phyloP scores from a whole-genome alignment of 2,888 invertebrate species.

The Lobophora halterata region DNA sequence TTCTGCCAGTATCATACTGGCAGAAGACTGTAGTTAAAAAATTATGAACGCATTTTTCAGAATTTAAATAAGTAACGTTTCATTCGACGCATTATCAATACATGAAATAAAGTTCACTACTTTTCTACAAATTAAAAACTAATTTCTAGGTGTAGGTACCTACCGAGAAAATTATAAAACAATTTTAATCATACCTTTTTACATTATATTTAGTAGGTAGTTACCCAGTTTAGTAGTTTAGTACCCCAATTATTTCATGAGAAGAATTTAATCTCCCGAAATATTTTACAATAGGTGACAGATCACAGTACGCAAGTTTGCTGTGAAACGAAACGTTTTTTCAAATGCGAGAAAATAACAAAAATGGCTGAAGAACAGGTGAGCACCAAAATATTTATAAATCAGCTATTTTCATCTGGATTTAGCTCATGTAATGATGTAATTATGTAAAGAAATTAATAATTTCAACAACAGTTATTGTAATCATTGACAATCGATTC shows the following conservation, averaged over 20 bases:
- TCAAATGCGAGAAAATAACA: conserved; percentile 78
- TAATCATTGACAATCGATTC: conserved; percentile 1
- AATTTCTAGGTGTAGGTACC: too few relatives aligned
- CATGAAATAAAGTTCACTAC: too few relatives aligned
- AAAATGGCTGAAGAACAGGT: conserved; percentile 91
- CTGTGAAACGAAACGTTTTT: conserved; percentile 56
- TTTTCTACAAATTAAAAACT: too few relatives aligned
- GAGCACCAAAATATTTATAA: conserved; percentile 78
- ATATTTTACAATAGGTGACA: too few relatives aligned
- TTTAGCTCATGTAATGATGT: conserved; percentile 31
- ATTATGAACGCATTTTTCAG: conserved; percentile 19
- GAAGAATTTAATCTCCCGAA: too few relatives aligned
- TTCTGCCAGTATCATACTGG: conserved; percentile 36
- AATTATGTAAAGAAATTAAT: conserved; percentile 8
- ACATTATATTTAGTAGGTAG: too few relatives aligned
- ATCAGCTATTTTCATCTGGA: conserved; percentile 60
- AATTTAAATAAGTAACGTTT: conserved; percentile 3
- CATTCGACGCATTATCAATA: conserved; percentile 4
- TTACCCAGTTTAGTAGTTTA: too few relatives aligned
- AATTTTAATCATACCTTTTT: too few relatives aligned
- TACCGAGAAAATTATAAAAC: too few relatives aligned
- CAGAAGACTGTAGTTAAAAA: not conserved
- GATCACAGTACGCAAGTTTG: conserved; percentile 5
- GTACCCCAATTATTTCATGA: too few relatives aligned
- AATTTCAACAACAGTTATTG: not conserved